These are phyloP conservation scores for Esox lucius DNA, from an alignment of 2,797 vertebrate species.

Conservation along the genomic window DNA sequence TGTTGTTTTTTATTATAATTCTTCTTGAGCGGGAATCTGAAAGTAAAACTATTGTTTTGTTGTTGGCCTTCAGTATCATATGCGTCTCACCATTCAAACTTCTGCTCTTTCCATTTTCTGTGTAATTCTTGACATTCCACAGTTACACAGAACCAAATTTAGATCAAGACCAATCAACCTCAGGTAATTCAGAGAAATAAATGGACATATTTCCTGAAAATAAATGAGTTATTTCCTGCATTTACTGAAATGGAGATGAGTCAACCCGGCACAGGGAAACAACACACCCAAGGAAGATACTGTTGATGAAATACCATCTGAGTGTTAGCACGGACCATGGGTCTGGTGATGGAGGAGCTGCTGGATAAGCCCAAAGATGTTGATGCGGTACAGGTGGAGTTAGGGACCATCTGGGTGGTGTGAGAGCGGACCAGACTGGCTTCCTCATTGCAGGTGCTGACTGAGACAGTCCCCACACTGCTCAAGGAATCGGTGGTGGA, in stretches of 20 bases:
- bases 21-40: no score
- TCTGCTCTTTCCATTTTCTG: background rate
- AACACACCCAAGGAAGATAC: background rate
- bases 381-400: background rate
- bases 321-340: constrained; percentile 75
- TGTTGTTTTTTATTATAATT: no score
- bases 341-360: background rate
- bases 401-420: background rate
- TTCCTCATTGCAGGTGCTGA: constrained; percentile 66
- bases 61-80: no score
- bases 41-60: no score
- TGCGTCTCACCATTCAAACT: no score
- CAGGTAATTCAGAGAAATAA: background rate
- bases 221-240: background rate
- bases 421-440: constrained; percentile 74
- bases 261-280: background rate
- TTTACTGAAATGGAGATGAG: background rate
- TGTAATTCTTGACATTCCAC: background rate
- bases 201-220: background rate
- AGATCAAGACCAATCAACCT: background rate
- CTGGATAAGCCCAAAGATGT: background rate
- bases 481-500: constrained; percentile 80
- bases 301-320: constrained; percentile 62
- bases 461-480: constrained; percentile 65
- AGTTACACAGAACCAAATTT: background rate